Evolutionary conservation across 2,888 invertebrate genomes (phyloP).

Genomic region (Lymantria dispar): DNA sequence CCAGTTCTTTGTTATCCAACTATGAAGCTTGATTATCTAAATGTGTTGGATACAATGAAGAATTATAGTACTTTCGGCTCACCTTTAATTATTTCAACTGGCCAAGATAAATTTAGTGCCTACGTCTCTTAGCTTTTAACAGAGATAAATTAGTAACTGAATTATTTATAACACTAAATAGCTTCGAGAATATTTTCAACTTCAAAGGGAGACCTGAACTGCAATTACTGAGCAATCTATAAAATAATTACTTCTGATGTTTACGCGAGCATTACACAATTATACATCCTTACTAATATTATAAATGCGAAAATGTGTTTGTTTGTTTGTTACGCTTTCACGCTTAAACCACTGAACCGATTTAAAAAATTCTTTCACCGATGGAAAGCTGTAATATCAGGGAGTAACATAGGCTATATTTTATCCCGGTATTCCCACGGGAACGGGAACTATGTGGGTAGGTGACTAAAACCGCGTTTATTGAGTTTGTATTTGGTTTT

Average conservation of each 20-base stretch:
- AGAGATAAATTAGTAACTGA: conserved; percentile 7
- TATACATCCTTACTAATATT: no score
- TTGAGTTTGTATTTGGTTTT: no score
- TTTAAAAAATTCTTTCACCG: no score
- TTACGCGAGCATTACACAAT: no score
- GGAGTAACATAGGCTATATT: no score
- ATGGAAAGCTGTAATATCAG: no score
- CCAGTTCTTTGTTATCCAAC: conserved; percentile 47
- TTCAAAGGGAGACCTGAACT: neutral
- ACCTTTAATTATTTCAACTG: conserved; percentile 60
- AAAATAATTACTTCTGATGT: neutral
- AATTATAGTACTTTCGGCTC: conserved; percentile 51
- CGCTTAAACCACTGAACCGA: no score
- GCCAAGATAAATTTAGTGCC: conserved; percentile 40
- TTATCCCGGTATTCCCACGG: no score
- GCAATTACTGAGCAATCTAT: neutral
- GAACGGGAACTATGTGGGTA: no score
- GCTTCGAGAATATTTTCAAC: conserved; percentile 1
- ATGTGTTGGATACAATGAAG: conserved; percentile 59
- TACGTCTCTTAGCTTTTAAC: conserved; percentile 16
- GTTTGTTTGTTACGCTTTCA: no score
- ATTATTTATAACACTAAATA: conserved; percentile 6
- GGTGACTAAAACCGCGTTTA: no score
- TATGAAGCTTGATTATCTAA: conserved; percentile 66
- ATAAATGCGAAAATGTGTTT: no score